Conservation (phyloP, 2,888 invertebrate species). For the Pristionchus entomophagus region DNA sequence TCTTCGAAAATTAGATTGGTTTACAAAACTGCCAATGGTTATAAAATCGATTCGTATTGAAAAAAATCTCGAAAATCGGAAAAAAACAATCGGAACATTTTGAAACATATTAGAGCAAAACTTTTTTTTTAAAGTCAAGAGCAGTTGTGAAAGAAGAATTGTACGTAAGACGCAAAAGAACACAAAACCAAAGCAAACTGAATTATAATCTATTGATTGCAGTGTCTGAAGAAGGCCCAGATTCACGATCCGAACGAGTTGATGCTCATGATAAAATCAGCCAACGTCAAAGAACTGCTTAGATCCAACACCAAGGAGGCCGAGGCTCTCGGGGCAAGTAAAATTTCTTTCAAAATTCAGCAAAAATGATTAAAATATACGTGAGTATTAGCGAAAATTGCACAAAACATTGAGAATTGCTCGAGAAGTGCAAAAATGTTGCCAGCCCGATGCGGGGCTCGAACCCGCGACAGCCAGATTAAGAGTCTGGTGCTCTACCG, state of each 20-base stretch:
- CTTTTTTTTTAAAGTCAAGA: no score
- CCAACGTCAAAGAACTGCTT: neutral
- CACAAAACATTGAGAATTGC: neutral
- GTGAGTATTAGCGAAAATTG: neutral
- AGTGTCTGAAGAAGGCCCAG: slow-evolving; percentile 26
- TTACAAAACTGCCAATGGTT: no score
- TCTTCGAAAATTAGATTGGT: no score
- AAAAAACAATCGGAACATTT: no score
- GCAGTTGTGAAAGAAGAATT: no score
- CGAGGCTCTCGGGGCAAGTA: neutral
- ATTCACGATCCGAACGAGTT: neutral
- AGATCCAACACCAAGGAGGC: slow-evolving; percentile 32
- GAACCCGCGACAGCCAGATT: slow-evolving; percentile 65
- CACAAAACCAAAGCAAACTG: no score
- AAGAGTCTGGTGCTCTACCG: slow-evolving; percentile 66
- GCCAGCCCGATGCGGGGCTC: slow-evolving; percentile 63
- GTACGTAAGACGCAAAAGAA: no score
- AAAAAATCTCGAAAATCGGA: no score
- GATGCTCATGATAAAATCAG: neutral
- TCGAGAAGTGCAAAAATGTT: neutral
- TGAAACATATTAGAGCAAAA: no score
- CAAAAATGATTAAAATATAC: neutral
- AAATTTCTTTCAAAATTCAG: neutral
- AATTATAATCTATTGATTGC: no score
- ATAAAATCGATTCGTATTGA: no score